Evolutionary conservation across 2,888 invertebrate species (phyloP).

Genomic region (Dastarcus helophoroides): DNA sequence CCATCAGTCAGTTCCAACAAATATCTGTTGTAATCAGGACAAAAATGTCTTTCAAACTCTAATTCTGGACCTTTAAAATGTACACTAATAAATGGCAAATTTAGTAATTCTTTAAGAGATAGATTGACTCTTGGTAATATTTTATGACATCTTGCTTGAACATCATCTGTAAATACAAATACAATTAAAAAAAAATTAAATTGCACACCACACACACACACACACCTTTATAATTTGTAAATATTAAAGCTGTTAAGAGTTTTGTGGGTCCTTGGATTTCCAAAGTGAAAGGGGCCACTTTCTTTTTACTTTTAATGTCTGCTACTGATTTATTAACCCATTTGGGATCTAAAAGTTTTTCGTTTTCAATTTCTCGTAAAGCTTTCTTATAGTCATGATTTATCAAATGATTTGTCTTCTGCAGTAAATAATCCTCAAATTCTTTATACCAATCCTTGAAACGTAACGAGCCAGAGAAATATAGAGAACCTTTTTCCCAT

Average conservation of each 20-base stretch:
- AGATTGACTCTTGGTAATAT: too few species aligned
- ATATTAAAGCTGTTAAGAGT: slow-evolving; percentile 3
- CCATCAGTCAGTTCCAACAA: too few species aligned
- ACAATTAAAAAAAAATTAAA: too few species aligned
- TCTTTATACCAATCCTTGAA: neutral
- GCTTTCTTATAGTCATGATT: slow-evolving; percentile 1
- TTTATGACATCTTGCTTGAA: too few species aligned
- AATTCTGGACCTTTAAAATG: too few species aligned
- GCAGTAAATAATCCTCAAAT: slow-evolving; percentile 1
- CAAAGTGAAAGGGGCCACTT: neutral
- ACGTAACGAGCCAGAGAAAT: neutral
- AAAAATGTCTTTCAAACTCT: too few species aligned
- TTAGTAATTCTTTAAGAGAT: too few species aligned
- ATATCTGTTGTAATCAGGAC: too few species aligned
- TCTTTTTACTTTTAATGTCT: neutral
- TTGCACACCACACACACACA: neutral
- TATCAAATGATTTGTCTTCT: slow-evolving; percentile 1
- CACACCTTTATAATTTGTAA: slow-evolving; percentile 1
- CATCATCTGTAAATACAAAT: too few species aligned
- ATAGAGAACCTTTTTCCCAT: neutral
- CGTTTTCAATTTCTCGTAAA: neutral
- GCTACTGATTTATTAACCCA: neutral
- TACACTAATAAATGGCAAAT: too few species aligned
- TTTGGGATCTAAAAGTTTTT: neutral
- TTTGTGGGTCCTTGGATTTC: slow-evolving; percentile 3